Conservation (phyloP, 2,113 vertebrate genomes). For the Pseudopodoces humilis region DNA sequence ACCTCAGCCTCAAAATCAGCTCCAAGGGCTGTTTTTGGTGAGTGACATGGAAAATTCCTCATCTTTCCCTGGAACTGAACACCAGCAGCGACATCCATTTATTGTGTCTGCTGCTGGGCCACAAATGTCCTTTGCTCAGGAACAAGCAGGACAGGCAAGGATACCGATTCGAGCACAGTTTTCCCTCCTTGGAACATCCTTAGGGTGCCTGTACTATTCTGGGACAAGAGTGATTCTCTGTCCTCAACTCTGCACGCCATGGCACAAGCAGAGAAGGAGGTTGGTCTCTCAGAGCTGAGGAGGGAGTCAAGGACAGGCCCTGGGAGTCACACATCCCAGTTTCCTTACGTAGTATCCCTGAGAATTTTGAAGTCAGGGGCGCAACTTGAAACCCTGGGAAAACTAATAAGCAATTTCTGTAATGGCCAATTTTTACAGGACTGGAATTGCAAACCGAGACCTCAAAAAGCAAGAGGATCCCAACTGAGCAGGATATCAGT, state of each 20-base stretch:
- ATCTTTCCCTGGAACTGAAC: neutral
- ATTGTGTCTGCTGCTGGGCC: neutral
- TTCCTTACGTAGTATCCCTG: neutral
- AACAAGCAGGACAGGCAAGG: neutral
- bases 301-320: neutral
- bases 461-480: neutral
- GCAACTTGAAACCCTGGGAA: slow-evolving; percentile 28
- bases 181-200: neutral
- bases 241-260: neutral
- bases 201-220: neutral
- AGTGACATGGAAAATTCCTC: neutral
- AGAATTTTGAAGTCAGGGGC: neutral
- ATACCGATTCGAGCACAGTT: neutral
- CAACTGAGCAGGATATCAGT: neutral
- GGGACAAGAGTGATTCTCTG: neutral
- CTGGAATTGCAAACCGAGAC: neutral
- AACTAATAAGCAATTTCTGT: neutral
- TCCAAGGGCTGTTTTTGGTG: neutral
- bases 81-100: neutral
- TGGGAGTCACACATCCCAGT: neutral
- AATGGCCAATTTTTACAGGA: neutral
- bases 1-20: neutral
- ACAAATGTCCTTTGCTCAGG: neutral
- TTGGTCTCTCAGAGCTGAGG: neutral
- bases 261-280: neutral